Evolutionary conservation across 2,888 invertebrate species (phyloP), one percentile per base, ranked within the genome.

Genomic region (Sminthurinus aureus): DNA sequence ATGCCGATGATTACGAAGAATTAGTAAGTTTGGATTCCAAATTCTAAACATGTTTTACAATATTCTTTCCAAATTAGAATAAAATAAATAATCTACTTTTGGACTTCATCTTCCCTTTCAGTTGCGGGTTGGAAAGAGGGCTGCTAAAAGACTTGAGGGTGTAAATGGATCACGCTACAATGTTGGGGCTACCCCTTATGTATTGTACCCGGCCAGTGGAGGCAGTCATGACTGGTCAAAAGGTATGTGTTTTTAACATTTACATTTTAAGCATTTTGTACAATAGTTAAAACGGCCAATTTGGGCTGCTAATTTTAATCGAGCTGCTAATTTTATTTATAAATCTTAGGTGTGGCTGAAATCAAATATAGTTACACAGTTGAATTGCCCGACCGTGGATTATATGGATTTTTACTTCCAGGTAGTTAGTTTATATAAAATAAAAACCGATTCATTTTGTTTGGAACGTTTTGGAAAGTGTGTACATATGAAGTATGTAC

Each of bases 111-210:
- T 38, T 6, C 26, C 1, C 18, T 73, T 81, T 52, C 50, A 87
- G 86, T 85, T 86, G 85, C 66, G 52, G 58, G 84, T 88, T 0
- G 88, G 85, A 22, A 20, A 80, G 3, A 86, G 89, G 75, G 90
- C 89, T 6, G 85, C 89, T 0, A 81, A 88, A 78, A 89, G 89
- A 3, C 85, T 90, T n/a, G 85, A 88, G 69, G 85, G 85, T 24
- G 89, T 89, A 0, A 87, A 90, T 73, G 90, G 90, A 22, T 90
- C 90, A 20, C 81, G 88, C 24, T 91, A 90, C 84, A 88, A 87
- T 12, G 88, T 89, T 50, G 91, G 90, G 64, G 89, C 90, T 0
- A 89, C 90, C 0, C 89, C 90, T 8, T 89, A 90, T 75, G 84
- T 90, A 3, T 84, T 90, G 9, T 90, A 84, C 22, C 78, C 84